A percentile compares a stretch with the other conserved stretches of the same genome.
Conservation (phyloP, 2,113 vertebrate species). For the Scalopus aquaticus region DNA sequence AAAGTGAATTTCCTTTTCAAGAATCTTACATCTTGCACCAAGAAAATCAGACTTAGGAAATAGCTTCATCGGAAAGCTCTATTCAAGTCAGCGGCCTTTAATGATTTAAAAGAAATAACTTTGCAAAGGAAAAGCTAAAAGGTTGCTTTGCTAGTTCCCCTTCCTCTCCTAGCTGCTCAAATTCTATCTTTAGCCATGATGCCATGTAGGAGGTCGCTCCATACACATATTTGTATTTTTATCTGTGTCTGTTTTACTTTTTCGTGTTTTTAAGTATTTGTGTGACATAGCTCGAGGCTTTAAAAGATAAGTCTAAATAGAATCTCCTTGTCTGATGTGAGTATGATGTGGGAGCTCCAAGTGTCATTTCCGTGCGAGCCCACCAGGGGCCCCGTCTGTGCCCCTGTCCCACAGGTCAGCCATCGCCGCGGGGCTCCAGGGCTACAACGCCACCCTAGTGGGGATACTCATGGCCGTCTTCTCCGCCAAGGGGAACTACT, state of each 20-base stretch:
- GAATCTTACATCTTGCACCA: not conserved
- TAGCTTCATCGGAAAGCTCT: not conserved
- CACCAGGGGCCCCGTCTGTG: not conserved
- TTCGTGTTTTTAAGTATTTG: not conserved
- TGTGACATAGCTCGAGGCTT: not conserved
- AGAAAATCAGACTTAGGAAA: conserved; percentile 31
- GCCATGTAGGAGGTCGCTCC: not conserved
- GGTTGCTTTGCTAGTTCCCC: not conserved
- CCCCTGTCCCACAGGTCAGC: conserved; percentile 85
- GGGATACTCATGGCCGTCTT: conserved; percentile 95
- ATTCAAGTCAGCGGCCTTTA: not conserved
- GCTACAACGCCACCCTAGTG: conserved; percentile 95
- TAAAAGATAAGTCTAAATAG: not conserved
- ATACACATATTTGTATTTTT: not conserved
- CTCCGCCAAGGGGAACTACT: conserved; percentile 91
- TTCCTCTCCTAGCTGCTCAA: not conserved
- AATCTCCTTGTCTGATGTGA: not conserved
- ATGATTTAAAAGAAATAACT: conserved; percentile 17
- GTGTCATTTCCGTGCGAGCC: not conserved
- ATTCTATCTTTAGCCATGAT: not conserved
- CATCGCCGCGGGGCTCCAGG: conserved; percentile 92
- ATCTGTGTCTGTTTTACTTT: not conserved
- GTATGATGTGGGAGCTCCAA: not conserved
- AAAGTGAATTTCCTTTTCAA: not conserved
- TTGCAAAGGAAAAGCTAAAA: not conserved